phyloP scores from a whole-genome alignment of 1,140 invertebrate species.

The Pseudomyrmex sp. region DNA sequence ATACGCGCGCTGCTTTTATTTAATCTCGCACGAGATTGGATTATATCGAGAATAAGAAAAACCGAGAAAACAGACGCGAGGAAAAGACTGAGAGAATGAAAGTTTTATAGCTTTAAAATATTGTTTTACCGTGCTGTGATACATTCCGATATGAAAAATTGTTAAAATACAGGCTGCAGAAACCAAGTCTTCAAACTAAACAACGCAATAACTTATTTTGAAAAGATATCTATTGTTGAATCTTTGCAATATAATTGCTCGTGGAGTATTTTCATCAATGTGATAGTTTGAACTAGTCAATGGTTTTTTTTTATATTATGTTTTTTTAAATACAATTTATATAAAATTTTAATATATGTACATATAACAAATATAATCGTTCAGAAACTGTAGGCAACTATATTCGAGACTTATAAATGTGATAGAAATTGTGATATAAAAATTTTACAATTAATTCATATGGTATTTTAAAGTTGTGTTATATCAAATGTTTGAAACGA shows the following conservation, averaged over 20 bases:
- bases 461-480: neutral
- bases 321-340: neutral
- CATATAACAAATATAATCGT: neutral
- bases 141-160: neutral
- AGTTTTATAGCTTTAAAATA: neutral
- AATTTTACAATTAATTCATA: slow-evolving; percentile 9
- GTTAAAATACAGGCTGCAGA: neutral
- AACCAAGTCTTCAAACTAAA: neutral
- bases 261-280: neutral
- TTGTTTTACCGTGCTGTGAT: neutral
- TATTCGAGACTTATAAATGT: slow-evolving; percentile 31
- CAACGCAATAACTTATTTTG: neutral
- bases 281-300: slow-evolving; percentile 11
- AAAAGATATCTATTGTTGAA: neutral
- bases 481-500: neutral
- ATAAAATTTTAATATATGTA: slow-evolving; percentile 21
- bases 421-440: slow-evolving; percentile 16
- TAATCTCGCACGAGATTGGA: neutral
- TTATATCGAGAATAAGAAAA: neutral
- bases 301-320: slow-evolving; percentile 6
- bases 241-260: slow-evolving; percentile 1
- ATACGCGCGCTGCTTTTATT: neutral
- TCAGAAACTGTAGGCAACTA: no score
- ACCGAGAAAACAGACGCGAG: neutral
- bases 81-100: neutral